A percentile compares a stretch with the other conserved stretches of the same genome.
These are phyloP conservation scores for Schizopygopsis malacanthus DNA, from an alignment of 2,797 vertebrate species.

Conservation along the genomic window DNA sequence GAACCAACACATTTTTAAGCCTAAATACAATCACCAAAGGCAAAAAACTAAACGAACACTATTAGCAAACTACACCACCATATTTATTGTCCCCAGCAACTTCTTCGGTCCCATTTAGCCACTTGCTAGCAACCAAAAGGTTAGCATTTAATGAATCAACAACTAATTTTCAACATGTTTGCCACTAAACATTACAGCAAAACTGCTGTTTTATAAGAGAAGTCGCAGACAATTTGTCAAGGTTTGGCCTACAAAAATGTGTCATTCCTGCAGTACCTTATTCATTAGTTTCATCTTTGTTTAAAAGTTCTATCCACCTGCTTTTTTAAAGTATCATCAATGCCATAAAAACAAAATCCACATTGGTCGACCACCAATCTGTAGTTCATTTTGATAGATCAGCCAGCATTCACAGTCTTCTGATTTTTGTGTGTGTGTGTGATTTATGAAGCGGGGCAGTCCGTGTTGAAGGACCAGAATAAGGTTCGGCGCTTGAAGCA, in stretches of 20 bases:
- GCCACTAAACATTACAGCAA: too few species aligned
- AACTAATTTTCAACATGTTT: too few species aligned
- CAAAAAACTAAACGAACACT: too few species aligned
- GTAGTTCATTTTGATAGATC: background rate
- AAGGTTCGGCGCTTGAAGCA: constrained; percentile 97
- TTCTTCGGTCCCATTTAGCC: too few species aligned
- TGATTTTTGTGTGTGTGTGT: background rate
- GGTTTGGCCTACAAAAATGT: background rate
- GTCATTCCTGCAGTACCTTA: background rate
- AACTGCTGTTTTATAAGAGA: too few species aligned
- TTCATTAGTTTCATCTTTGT: background rate
- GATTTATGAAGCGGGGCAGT: constrained; percentile 86
- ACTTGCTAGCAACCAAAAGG: too few species aligned
- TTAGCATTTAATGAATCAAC: too few species aligned
- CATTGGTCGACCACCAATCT: background rate
- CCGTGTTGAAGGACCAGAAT: constrained; percentile 95
- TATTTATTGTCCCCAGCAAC: too few species aligned
- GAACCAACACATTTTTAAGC: too few species aligned
- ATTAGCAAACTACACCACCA: too few species aligned
- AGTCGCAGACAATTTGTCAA: too few species aligned
- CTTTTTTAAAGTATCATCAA: background rate
- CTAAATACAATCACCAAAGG: too few species aligned
- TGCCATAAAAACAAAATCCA: background rate
- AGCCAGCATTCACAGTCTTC: background rate
- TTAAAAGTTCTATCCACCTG: background rate